Conservation (phyloP, 2,888 invertebrate genomes). For the Diabrotica balteata region DNA sequence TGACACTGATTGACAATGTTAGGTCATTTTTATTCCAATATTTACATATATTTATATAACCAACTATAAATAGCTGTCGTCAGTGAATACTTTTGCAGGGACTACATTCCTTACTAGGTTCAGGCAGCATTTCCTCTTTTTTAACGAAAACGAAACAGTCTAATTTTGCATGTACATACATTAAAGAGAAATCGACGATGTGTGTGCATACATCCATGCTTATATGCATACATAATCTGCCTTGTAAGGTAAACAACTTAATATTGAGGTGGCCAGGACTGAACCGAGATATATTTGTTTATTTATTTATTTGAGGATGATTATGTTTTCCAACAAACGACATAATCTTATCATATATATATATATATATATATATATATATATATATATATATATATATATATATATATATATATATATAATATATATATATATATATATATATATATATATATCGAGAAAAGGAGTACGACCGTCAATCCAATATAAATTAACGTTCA, state of each 20-base stretch:
- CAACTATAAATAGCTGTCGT: neutral
- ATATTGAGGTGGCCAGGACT: conserved; percentile 22
- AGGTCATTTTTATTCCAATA: conserved; percentile 14
- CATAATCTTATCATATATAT: too few species aligned
- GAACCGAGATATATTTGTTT: too few species aligned
- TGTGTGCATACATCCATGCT: conserved; percentile 32
- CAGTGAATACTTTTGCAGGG: conserved; percentile 2
- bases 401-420: too few species aligned
- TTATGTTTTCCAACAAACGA: too few species aligned
- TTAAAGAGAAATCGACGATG: conserved; percentile 32
- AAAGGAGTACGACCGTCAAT: too few species aligned
- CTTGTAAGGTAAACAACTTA: conserved; percentile 46
- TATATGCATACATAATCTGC: conserved; percentile 44
- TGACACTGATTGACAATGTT: conserved; percentile 29
- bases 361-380: too few species aligned
- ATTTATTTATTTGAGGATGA: too few species aligned
- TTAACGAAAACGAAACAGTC: conserved; percentile 36
- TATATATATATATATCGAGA: too few species aligned
- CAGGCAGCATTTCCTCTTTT: conserved; percentile 17
- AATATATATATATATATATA: too few species aligned
- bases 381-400: too few species aligned
- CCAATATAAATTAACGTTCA: too few species aligned
- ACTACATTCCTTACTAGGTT: conserved; percentile 10
- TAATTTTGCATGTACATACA: conserved; percentile 40
- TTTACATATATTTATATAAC: conserved; percentile 16